Evolutionary conservation across 2,113 vertebrate species (phyloP).

Genomic region (Emydura subglobosa): DNA sequence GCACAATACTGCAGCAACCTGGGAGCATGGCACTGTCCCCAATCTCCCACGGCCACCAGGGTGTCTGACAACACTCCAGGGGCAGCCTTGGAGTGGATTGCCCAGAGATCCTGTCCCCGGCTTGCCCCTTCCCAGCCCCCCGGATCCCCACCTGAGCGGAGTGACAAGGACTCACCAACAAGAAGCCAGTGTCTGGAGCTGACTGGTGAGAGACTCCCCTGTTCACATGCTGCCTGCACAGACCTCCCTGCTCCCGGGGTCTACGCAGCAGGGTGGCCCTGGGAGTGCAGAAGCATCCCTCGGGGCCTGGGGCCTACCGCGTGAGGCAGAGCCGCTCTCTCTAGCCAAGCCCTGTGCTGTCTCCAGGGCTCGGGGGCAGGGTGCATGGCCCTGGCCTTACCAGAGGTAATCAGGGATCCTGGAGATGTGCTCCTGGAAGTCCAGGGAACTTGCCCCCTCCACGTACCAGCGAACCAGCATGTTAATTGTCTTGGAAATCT

Average conservation of each 20-base stretch:
- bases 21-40: not conserved
- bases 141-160: not conserved
- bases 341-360: not conserved
- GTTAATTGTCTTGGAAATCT: slow-evolving; percentile 97
- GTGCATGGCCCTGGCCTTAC: slow-evolving; percentile 76
- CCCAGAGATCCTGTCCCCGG: not conserved
- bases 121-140: not conserved
- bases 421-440: slow-evolving; percentile 90
- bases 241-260: not conserved
- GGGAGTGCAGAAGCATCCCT: not conserved
- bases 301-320: not conserved
- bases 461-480: slow-evolving; percentile 93
- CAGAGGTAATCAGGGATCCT: slow-evolving; percentile 96
- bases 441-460: slow-evolving; percentile 87
- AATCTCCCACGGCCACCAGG: too few relatives aligned
- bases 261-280: not conserved
- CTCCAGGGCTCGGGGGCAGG: not conserved
- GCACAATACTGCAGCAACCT: not conserved
- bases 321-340: not conserved
- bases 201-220: not conserved
- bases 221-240: too few relatives aligned
- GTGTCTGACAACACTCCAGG: not conserved
- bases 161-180: not conserved
- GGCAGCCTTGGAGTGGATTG: not conserved
- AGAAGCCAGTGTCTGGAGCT: not conserved